Evolutionary conservation across 2,888 invertebrate species (phyloP), one percentile per base, ranked within the genome.

Genomic region (Fissipunctia ypsillon): DNA sequence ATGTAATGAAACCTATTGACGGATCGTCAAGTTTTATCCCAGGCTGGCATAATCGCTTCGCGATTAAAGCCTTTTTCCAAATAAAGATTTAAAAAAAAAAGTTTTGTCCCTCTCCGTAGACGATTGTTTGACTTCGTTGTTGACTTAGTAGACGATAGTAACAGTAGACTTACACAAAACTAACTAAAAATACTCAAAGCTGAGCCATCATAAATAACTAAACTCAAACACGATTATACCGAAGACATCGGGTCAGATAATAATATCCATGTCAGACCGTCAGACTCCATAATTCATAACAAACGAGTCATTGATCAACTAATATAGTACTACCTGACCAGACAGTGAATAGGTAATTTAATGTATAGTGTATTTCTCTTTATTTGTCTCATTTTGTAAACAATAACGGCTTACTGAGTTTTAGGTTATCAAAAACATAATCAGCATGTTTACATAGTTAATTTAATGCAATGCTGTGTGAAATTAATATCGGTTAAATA

Each of bases 271-370:
- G 56, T 43, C 48, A 22, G 28, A 35, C 56, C 6, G 45, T 60
- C 54, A 41, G 50, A 50, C 66, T 59, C 31, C 25, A 73, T 79
- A 68, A 79, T 79, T 75, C 56, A 75, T 48, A 72, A 45, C 63
- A 63, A 74, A 64, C 71, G 54, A 70, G 41, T 64, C 66, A 52
- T 56, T 43, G 41, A 52, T 63, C 50, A 69, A 73, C 63, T n/a
- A n/a, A n/a, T n/a, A n/a, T n/a, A n/a, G n/a, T n/a, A n/a, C n/a
- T n/a, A n/a, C n/a, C n/a, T n/a, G 60, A 38, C 63, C 43, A 68
- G 54, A 52, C 54, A 56, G 50, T 76, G 69, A 71, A 80, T 76
- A 71, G n/a, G n/a, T n/a, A n/a, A 76, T 76, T 67, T 45, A 78
- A 75, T 52, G 38, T 67, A 52, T 9, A 19, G 52, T 63, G 71